These are phyloP conservation scores for Oligia fasciuncula DNA, from an alignment of 2,888 invertebrate species.

Conservation along the genomic window DNA sequence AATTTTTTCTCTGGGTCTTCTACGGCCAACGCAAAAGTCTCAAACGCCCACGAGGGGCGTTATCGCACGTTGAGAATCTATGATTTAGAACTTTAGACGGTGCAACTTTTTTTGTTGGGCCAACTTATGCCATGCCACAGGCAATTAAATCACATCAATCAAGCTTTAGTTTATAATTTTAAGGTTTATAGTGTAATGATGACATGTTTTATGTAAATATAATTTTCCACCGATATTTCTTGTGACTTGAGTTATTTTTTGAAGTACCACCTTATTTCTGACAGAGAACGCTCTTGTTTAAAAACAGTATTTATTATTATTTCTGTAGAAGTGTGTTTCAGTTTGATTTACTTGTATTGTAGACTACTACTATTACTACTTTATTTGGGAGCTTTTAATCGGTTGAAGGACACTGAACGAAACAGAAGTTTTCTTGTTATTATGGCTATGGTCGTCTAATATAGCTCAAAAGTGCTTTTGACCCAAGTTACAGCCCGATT, in stretches of 20 bases:
- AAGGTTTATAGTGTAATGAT: slow-evolving; percentile 41
- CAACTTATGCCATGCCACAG: not conserved
- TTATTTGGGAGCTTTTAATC: not conserved
- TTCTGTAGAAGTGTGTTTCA: not conserved
- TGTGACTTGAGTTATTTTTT: slow-evolving; percentile 64
- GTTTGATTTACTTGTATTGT: not conserved
- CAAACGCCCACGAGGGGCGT: not conserved
- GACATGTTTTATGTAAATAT: slow-evolving; percentile 58
- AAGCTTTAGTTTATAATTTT: slow-evolving; percentile 41
- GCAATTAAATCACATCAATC: not conserved
- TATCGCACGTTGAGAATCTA: not conserved
- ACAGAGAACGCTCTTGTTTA: slow-evolving; percentile 17
- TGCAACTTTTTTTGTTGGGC: not conserved
- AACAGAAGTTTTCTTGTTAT: not conserved
- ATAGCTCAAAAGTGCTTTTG: not conserved
- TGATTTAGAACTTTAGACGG: not conserved
- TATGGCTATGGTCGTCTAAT: not conserved
- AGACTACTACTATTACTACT: not conserved
- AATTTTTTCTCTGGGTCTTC: too few relatives aligned
- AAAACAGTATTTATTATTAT: slow-evolving; percentile 26
- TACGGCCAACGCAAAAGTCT: not conserved
- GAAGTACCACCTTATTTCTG: slow-evolving; percentile 51
- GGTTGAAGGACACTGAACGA: not conserved
- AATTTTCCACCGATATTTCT: slow-evolving; percentile 57
- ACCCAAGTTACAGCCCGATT: not conserved